Conservation (phyloP, 2,888 invertebrate genomes). For the Epistrophe eligans region DNA sequence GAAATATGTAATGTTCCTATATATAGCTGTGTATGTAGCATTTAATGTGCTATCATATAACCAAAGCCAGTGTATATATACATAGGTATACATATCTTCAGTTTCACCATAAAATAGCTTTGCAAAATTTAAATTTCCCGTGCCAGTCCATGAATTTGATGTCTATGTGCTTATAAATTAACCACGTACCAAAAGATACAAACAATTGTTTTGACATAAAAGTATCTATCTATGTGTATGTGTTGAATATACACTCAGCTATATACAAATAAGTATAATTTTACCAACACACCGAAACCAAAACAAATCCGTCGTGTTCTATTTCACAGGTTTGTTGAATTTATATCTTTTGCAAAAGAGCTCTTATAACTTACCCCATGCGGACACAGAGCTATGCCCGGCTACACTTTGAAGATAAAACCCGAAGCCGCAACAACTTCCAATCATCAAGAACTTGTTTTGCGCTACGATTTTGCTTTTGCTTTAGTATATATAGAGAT, state of each 20-base stretch:
- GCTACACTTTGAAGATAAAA: conserved; percentile 61
- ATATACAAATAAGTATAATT: conserved; percentile 2
- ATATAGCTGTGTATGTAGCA: conserved; percentile 9
- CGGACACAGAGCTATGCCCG: conserved; percentile 57
- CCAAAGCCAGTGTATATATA: neutral
- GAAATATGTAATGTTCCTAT: neutral
- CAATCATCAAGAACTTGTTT: conserved; percentile 58
- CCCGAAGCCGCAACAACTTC: conserved; percentile 12
- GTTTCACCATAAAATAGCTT: conserved; percentile 10
- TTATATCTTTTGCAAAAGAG: conserved; percentile 66
- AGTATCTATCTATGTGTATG: neutral
- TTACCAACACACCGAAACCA: neutral
- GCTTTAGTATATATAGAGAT: neutral
- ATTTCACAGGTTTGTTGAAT: conserved; percentile 64
- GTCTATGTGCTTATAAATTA: conserved; percentile 67
- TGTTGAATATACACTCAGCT: neutral
- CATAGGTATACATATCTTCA: neutral
- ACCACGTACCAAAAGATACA: conserved; percentile 63
- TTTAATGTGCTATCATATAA: neutral
- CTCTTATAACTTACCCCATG: conserved; percentile 72
- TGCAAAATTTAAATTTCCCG: conserved; percentile 9
- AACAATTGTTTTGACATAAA: conserved; percentile 58
- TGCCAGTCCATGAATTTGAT: neutral
- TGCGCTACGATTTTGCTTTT: conserved; percentile 3
- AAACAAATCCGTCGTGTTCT: conserved; percentile 22